Percentiles rank a stretch among this genome's conserved stretches.
Evolutionary conservation across 2,797 vertebrate genomes (phyloP).

Genomic region (Sciaenops ocellatus): DNA sequence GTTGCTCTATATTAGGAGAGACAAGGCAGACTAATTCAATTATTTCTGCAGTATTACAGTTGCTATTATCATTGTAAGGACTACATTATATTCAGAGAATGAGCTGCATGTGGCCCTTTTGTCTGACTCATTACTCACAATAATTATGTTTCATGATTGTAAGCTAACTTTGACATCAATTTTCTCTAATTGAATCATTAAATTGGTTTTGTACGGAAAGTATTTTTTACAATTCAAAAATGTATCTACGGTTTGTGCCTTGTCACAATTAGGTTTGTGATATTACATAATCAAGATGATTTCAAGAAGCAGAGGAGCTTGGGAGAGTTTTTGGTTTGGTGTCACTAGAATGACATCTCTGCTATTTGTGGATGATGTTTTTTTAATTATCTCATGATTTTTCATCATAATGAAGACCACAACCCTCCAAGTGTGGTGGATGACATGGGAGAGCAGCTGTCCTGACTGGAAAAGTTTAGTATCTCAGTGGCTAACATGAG

Average conservation of each 20-base stretch:
- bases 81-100: conserved; percentile 5
- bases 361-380: background rate
- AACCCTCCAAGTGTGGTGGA: background rate
- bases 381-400: background rate
- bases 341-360: background rate
- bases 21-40: conserved; percentile 72
- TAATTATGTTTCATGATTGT: conserved; percentile 5
- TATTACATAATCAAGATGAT: too few relatives aligned
- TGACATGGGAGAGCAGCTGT: background rate
- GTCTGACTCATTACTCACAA: conserved; percentile 8
- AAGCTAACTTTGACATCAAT: background rate
- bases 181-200: conserved; percentile 1
- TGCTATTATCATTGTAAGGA: conserved; percentile 32
- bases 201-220: background rate
- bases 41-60: conserved; percentile 56
- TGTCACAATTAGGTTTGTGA: background rate
- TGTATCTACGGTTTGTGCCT: background rate
- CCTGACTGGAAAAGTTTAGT: background rate
- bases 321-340: background rate
- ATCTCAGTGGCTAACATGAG: background rate
- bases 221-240: background rate
- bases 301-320: background rate
- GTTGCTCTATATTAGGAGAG: conserved; percentile 61
- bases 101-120: conserved; percentile 12
- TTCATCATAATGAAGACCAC: too few relatives aligned